Percentiles rank a stretch among this genome's conserved stretches.
Conservation (phyloP, 2,888 invertebrate genomes). For the Imbricaverruca yamaguchii region DNA sequence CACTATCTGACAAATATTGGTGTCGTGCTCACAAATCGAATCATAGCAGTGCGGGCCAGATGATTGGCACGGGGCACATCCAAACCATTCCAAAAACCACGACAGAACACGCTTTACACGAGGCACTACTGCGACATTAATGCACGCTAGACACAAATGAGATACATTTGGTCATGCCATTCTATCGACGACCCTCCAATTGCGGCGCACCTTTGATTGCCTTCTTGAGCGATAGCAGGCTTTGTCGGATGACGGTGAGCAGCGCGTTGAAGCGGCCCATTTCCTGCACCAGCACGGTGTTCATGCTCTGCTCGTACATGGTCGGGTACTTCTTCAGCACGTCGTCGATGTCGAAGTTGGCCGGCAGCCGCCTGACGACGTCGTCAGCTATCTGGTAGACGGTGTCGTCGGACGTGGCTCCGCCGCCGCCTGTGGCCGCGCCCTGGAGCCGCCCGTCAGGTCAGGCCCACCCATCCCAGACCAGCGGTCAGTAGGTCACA, state of each 20-base stretch:
- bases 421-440: slow-evolving; percentile 28
- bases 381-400: slow-evolving; percentile 44
- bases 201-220: slow-evolving; percentile 41
- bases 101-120: no score
- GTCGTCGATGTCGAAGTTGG: slow-evolving; percentile 61
- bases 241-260: slow-evolving; percentile 40
- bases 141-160: no score
- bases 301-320: slow-evolving; percentile 75
- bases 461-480: no score
- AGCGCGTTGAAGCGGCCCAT: slow-evolving; percentile 67
- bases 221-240: slow-evolving; percentile 42
- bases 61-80: no score
- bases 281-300: slow-evolving; percentile 80
- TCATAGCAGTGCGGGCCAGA: no score
- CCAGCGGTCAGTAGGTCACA: no score
- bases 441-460: slow-evolving; percentile 25
- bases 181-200: no score
- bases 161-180: no score
- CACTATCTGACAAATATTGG: no score
- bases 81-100: no score
- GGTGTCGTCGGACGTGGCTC: slow-evolving; percentile 38
- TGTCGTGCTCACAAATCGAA: no score
- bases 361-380: slow-evolving; percentile 56
- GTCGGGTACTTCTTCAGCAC: slow-evolving; percentile 62
- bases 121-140: no score